These are phyloP conservation scores for Geopemphigus sp. DNA, from an alignment of 1,140 invertebrate genomes.

Conservation along the genomic window DNA sequence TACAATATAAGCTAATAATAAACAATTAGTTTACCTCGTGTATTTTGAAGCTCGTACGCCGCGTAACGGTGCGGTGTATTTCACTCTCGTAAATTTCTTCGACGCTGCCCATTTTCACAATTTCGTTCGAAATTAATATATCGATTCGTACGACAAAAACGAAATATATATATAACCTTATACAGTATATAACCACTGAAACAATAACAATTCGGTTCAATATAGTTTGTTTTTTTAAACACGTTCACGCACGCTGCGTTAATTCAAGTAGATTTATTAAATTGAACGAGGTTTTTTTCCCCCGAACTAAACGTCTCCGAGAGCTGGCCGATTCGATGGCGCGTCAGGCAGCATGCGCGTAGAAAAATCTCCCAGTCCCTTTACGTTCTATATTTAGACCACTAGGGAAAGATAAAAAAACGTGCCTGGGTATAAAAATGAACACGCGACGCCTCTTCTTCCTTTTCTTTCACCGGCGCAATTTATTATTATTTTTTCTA, in stretches of 20 bases:
- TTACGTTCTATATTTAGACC: constrained; percentile 12
- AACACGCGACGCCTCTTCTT: constrained; percentile 18
- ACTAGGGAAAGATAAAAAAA: not conserved
- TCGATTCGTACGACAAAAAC: not conserved
- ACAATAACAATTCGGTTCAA: not conserved
- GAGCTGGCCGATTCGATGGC: constrained; percentile 7
- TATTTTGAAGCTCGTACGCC: constrained; percentile 53
- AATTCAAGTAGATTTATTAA: constrained; percentile 1
- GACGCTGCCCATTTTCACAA: constrained; percentile 51
- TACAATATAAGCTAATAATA: too few relatives aligned
- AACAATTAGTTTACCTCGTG: constrained; percentile 52
- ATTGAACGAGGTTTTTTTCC: constrained; percentile 30
- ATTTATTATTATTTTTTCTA: constrained; percentile 20
- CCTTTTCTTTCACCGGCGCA: constrained; percentile 11
- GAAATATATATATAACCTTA: not conserved
- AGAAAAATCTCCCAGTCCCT: constrained; percentile 29
- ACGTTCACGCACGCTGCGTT: not conserved
- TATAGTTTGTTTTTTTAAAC: not conserved
- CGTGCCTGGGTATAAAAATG: not conserved
- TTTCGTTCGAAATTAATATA: not conserved
- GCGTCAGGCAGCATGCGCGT: constrained; percentile 23
- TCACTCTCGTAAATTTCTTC: constrained; percentile 53
- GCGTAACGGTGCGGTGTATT: constrained; percentile 52
- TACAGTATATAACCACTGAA: not conserved
- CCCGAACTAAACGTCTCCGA: not conserved